Evolutionary conservation across 2,797 vertebrate genomes (phyloP), one percentile per base, ranked within the genome.

Genomic region (Enteromius fasciolatus): DNA sequence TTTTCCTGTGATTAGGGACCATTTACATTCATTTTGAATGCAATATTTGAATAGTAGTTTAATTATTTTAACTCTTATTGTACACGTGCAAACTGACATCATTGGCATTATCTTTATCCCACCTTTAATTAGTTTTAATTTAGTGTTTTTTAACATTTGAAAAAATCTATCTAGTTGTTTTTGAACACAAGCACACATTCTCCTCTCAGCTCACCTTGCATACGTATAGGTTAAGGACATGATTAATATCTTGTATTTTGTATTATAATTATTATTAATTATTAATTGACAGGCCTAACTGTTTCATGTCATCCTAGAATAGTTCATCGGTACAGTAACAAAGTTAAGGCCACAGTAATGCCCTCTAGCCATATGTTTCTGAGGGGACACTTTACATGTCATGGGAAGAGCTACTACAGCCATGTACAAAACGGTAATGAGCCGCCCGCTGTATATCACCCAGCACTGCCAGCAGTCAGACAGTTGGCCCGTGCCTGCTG

Each of bases 401-500:
- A 91, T 89, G 87, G 89, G 91, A 89, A 93, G 89, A 93, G 91
- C 89, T 89, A 89, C 88, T 89, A 91, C 92, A 83, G 81, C 63
- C 90, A 92, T 92, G 86, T 88, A 48, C 81, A 85, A 89, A 83
- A 92, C 89, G 86, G 91, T 92, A 92, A 93, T 93, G 90, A 93
- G 92, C 90, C 90, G 91, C 83, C 50, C 87, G 88, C 87, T 90
- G 90, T 93, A 94, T 92, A 92, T 92, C 91, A 93, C 87, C 73
- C 23, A 84, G 76, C 20, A 82, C 87, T 88, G 90, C 83, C 87
- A 90, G 78, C 46, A 64, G 84, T 57, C 52, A 48, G 46, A 36
- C 52, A 63, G 79, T 36, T 28, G 66, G 64, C 81, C 68, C 11
- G 46, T 83, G 91, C 91, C 90, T 90, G 90, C 90, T 92, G 91